A percentile compares a stretch with the other conserved stretches of the same genome.
Conservation (phyloP, 64 coral and sea anemone species). For the Montipora foliosa region DNA sequence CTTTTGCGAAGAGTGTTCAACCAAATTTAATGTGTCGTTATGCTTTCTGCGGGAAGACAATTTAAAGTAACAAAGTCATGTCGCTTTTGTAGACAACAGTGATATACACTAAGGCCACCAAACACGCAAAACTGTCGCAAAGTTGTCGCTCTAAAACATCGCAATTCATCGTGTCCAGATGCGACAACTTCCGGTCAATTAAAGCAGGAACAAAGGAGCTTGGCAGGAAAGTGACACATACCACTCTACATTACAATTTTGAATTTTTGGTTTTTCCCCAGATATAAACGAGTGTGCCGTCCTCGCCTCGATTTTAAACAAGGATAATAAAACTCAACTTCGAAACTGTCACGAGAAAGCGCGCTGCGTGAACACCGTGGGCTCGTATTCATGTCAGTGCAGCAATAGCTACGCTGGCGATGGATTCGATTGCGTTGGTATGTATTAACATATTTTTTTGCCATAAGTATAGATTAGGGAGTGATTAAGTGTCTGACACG, state of each 20-base stretch:
- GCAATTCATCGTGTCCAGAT: neutral
- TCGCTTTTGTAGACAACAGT: no score
- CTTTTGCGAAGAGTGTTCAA: no score
- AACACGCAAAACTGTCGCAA: neutral
- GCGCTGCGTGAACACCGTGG: slow-evolving; percentile 53
- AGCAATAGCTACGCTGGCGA: slow-evolving; percentile 45
- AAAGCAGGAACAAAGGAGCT: neutral
- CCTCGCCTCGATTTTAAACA: slow-evolving; percentile 3
- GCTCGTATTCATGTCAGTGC: slow-evolving; percentile 56
- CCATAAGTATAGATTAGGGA: neutral
- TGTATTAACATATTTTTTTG: neutral
- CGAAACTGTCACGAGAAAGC: slow-evolving; percentile 65
- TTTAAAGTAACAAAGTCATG: no score
- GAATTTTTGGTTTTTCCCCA: neutral
- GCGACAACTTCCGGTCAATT: neutral
- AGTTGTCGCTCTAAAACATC: neutral
- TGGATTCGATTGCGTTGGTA: slow-evolving; percentile 29
- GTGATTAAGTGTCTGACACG: neutral
- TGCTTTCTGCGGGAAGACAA: no score
- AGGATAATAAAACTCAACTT: slow-evolving; percentile 31
- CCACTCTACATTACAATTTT: neutral
- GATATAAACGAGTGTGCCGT: slow-evolving; percentile 63
- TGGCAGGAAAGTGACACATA: no score
- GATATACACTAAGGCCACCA: no score
- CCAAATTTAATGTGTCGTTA: no score